phyloP scores from a whole-genome alignment of 2,113 vertebrate genomes.

The Cepphus grylle region DNA sequence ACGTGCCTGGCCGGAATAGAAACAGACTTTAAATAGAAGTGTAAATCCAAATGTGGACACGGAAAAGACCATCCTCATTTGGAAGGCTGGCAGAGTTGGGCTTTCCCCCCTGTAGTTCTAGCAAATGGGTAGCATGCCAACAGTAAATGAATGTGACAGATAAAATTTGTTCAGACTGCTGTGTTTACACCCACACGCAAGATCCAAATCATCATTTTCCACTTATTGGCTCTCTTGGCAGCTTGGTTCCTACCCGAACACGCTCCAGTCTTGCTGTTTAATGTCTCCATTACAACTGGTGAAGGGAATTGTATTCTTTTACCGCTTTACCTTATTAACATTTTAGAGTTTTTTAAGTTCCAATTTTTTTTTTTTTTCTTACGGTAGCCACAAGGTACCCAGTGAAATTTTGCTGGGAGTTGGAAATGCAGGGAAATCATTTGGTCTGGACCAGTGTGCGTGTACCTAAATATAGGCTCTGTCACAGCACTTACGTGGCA shows the following conservation, averaged over 20 bases:
- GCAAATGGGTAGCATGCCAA: conserved; percentile 20
- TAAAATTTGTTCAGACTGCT: conserved; percentile 57
- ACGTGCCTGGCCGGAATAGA: background rate
- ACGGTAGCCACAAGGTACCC: background rate
- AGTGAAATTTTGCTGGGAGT: background rate
- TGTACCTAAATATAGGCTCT: background rate
- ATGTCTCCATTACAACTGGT: conserved; percentile 47
- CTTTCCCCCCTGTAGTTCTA: background rate
- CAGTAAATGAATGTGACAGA: conserved; percentile 60
- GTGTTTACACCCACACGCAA: conserved; percentile 61
- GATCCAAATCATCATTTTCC: conserved; percentile 56
- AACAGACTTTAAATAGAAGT: background rate
- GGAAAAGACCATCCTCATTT: conserved; percentile 22
- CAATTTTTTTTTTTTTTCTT: background rate
- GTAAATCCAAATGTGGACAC: background rate
- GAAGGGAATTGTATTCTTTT: conserved; percentile 45
- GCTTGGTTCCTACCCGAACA: conserved; percentile 4
- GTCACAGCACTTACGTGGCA: background rate
- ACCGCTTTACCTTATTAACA: conserved; percentile 51
- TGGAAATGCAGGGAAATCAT: background rate
- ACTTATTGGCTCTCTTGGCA: conserved; percentile 58
- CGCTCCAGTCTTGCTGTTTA: conserved; percentile 57
- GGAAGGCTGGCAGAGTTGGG: conserved; percentile 39
- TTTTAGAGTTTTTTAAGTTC: background rate
- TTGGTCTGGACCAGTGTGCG: background rate